Evolutionary conservation across 1,140 invertebrate species (phyloP), one percentile per base, ranked within the genome.

Genomic region (Araneus ventricosus): DNA sequence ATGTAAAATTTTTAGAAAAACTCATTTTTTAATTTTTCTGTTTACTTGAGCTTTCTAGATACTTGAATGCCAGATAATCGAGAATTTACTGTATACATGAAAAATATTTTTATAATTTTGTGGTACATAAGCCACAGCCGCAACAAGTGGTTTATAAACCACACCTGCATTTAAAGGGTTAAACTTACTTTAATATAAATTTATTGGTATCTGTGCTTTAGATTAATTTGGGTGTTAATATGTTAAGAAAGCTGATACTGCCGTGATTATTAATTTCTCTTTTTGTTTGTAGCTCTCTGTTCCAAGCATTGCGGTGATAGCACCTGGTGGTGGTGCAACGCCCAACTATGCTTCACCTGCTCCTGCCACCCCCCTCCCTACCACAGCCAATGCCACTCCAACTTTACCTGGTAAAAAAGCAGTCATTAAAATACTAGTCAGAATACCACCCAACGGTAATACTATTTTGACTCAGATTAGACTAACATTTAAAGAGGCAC

Each of bases 331-430:
- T 27, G 30, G 85, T 17, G 45, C 45, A 4, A 82, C 92, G 1
- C 92, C 92, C 1, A 63, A 37, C 20, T 88, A 89, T 84, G 70
- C 45, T 24, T 79, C 86, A 63, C 59, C 80, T 34, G 4, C 87
- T n/a, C 34, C 86, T 27, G 67, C 63, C 14, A 93, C 57, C 37
- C 30, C 24, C 8, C 70, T 90, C 52, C 88, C 88, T 22, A 52
- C 70, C 2, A 27, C 70, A 10, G 67, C 45, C 27, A 82, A 82
- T 24, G 39, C 91, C 8, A 87, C 82, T 30, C 80, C 89, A n/a
- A 82, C 89, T 84, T 41, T 91, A 82, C 75, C 89, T 86, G 90
- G 90, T 92, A 90, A 90, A 90, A 34, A 52, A 22, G 57, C 27
- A 59, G 88, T 89, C 41, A 52, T n/a, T 89, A 89, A 89, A 89